phyloP scores from a whole-genome alignment of 2,797 vertebrate species.

The Holocentrus rufus region DNA sequence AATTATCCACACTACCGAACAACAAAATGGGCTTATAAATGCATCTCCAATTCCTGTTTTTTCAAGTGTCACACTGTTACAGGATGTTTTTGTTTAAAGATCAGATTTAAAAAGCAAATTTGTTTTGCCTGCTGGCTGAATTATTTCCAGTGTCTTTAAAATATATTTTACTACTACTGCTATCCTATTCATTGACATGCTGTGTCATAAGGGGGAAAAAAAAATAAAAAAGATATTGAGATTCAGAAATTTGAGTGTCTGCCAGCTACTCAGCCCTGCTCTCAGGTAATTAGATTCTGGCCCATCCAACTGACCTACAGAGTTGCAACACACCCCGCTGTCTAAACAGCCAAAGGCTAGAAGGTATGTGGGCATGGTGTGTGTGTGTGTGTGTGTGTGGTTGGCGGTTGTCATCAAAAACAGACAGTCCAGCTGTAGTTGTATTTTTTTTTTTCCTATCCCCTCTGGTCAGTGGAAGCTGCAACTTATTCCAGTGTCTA shows the following conservation, averaged over 20 bases:
- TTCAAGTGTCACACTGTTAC: no score
- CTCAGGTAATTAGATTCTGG: conserved; percentile 68
- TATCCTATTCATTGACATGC: conserved; percentile 31
- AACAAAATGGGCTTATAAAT: no score
- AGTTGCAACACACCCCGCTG: conserved; percentile 24
- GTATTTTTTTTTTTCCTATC: conserved; percentile 53
- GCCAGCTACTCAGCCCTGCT: conserved; percentile 63
- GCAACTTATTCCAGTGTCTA: conserved; percentile 59
- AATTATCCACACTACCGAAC: no score
- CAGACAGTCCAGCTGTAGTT: conserved; percentile 45
- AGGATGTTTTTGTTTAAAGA: no score
- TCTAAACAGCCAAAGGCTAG: conserved; percentile 61
- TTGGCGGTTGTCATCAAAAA: conserved; percentile 51
- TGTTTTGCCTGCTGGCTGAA: no score
- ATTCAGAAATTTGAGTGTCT: conserved; percentile 58
- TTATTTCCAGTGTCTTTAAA: background rate
- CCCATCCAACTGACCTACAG: conserved; percentile 20
- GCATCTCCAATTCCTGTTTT: no score
- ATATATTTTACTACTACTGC: conserved; percentile 17
- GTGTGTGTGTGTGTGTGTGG: conserved; percentile 15
- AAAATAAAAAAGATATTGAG: conserved; percentile 64
- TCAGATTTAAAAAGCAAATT: no score
- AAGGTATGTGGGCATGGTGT: conserved; percentile 40
- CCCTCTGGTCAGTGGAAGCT: conserved; percentile 55
- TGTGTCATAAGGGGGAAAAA: conserved; percentile 17